phyloP scores from a whole-genome alignment of 2,797 vertebrate species.

The Monodelphis domestica region DNA sequence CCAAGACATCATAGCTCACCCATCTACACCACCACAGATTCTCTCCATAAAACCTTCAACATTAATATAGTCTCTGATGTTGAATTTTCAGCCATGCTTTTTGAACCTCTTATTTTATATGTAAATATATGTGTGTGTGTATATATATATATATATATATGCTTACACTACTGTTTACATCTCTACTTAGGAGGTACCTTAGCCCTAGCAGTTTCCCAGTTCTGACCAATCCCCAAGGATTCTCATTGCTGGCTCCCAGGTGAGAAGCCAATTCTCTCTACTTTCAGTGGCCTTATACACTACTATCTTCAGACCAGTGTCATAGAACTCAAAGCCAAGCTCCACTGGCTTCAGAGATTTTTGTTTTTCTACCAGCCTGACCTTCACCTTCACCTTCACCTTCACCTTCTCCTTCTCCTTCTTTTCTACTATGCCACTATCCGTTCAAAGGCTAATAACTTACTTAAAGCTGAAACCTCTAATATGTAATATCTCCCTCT shows the following conservation, averaged over 20 bases:
- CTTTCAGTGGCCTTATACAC: neutral
- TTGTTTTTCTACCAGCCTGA: neutral
- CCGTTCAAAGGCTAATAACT: neutral
- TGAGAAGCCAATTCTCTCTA: neutral
- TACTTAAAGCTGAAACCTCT: neutral
- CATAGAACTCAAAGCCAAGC: neutral
- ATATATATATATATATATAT: too few species aligned
- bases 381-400: neutral
- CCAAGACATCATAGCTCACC: neutral
- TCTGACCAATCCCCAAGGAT: neutral
- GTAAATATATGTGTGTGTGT: too few species aligned
- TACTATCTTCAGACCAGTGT: neutral
- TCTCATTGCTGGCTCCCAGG: neutral
- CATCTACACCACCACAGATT: neutral
- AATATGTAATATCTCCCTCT: neutral
- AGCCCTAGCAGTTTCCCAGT: constrained; percentile 39
- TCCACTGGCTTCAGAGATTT: neutral
- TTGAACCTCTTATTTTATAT: constrained; percentile 81
- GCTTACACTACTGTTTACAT: constrained; percentile 69
- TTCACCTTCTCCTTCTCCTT: too few species aligned
- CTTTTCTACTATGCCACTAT: neutral
- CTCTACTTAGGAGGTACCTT: constrained; percentile 59
- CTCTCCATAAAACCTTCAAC: neutral
- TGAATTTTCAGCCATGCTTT: constrained; percentile 75
- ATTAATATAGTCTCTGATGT: neutral